These are phyloP conservation scores for Ispidina lecontei DNA, from an alignment of 2,797 vertebrate species.

Conservation along the genomic window DNA sequence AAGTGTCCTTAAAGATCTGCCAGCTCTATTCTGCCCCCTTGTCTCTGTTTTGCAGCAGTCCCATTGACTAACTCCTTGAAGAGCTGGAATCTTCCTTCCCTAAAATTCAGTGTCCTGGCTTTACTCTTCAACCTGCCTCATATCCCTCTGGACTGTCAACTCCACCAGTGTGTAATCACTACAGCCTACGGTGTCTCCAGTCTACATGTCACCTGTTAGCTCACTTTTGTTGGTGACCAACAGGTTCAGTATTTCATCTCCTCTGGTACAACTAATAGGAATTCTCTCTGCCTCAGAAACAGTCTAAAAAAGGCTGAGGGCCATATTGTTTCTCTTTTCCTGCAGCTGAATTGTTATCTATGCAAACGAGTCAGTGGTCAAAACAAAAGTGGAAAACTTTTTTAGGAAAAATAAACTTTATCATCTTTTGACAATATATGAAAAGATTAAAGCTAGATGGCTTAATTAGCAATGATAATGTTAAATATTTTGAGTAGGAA, in stretches of 20 bases:
- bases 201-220: neutral
- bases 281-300: neutral
- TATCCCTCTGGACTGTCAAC: neutral
- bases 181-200: neutral
- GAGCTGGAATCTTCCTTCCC: neutral
- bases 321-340: neutral
- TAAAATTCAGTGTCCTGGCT: neutral
- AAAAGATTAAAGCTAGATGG: neutral
- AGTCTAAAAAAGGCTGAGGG: neutral
- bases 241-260: too few relatives aligned
- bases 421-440: neutral
- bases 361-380: neutral
- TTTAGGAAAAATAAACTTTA: neutral
- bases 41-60: neutral
- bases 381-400: neutral
- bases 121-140: neutral
- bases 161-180: neutral
- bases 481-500: neutral
- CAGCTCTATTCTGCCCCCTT: neutral
- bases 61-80: neutral
- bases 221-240: neutral
- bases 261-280: neutral
- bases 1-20: neutral
- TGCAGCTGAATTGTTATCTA: neutral
- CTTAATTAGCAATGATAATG: neutral